Evolutionary conservation across 2,113 vertebrate genomes (phyloP).

Genomic region (Myiozetetes cayanensis): DNA sequence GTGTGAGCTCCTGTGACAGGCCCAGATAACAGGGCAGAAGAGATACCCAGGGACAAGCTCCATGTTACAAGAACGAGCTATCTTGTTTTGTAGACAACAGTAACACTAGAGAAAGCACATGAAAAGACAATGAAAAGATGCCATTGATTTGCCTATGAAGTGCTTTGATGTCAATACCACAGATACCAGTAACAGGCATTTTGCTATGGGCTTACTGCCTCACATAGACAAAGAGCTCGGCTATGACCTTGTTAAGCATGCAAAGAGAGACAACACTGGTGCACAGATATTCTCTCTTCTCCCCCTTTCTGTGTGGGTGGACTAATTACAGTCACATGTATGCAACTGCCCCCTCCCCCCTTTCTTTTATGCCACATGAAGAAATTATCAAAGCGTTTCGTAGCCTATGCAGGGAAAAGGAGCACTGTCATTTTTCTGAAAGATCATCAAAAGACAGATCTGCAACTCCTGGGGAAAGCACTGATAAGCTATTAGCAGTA

Average conservation of each 20-base stretch:
- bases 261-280: not conserved
- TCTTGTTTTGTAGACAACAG: not conserved
- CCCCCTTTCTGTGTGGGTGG: not conserved
- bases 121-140: not conserved
- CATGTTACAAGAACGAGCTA: not conserved
- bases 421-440: not conserved
- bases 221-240: accelerated
- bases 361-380: not conserved
- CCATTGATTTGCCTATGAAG: not conserved
- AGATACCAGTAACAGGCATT: not conserved
- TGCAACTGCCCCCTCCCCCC: accelerated
- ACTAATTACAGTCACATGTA: not conserved
- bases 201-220: not conserved
- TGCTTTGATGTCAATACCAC: not conserved
- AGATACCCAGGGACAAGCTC: not conserved
- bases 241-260: not conserved
- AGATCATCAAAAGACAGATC: not conserved
- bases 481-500: not conserved
- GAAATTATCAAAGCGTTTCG: not conserved
- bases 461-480: not conserved
- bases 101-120: not conserved
- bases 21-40: not conserved
- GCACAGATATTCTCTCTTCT: not conserved
- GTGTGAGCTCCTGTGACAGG: not conserved
- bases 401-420: not conserved